These are phyloP conservation scores for Hassar affinis DNA, from an alignment of 2,113 vertebrate genomes.

Conservation along the genomic window DNA sequence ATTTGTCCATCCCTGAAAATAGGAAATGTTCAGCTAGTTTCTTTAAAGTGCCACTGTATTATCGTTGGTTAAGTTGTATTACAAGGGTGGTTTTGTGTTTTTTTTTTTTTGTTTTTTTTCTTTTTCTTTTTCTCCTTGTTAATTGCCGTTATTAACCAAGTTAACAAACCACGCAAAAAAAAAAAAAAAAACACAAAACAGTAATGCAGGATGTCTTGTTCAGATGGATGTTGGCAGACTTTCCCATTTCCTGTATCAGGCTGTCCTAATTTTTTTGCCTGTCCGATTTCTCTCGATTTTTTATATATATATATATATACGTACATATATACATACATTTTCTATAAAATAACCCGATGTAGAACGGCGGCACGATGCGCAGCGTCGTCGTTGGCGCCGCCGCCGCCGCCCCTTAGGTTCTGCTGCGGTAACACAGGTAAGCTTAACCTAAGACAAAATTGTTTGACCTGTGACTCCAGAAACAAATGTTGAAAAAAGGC, in stretches of 20 bases:
- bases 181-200: not conserved
- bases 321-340: too few relatives aligned
- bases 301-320: too few relatives aligned
- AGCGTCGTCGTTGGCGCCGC: too few relatives aligned
- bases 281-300: not conserved
- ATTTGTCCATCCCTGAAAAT: slow-evolving; percentile 26
- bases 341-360: slow-evolving; percentile 66
- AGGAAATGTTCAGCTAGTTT: not conserved
- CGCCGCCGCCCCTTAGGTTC: slow-evolving; percentile 99
- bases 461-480: slow-evolving; percentile 62
- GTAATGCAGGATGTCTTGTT: not conserved
- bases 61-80: slow-evolving; percentile 61
- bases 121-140: not conserved
- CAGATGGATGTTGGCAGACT: slow-evolving; percentile 8
- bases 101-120: too few relatives aligned
- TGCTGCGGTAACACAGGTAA: slow-evolving; percentile 99
- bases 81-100: too few relatives aligned
- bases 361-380: slow-evolving; percentile 89
- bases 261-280: slow-evolving; percentile 38
- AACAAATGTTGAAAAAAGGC: not conserved
- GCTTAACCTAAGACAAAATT: slow-evolving; percentile 92
- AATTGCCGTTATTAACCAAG: not conserved
- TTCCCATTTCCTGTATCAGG: slow-evolving; percentile 19
- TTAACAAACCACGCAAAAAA: not conserved
- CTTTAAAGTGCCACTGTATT: slow-evolving; percentile 44